Base-by-base conservation (phyloP, 2,888 invertebrate species). In the Agonum fuliginosum region DNA sequence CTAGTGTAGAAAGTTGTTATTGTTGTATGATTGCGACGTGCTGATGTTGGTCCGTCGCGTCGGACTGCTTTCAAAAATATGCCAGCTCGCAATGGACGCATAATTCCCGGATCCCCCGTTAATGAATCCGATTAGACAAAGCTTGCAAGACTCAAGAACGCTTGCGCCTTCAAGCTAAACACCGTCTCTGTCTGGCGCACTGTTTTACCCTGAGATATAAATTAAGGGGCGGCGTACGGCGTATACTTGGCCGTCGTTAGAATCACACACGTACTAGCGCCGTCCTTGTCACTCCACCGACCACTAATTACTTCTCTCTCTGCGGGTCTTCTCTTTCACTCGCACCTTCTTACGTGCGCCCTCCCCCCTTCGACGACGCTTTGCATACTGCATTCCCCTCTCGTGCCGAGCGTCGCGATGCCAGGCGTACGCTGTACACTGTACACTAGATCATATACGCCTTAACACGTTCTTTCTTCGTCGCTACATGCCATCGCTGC, bases 91-190 rank as follows among this genome's bases (percentile, higher is more conserved):
- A 87, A 87, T 87, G 88, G 87, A 87, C 87, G 88, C 88, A 88
- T 88, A 87, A 88, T 88, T 88, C 88, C 87, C 85, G 87, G 88
- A 87, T 87, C 87, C 87, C 82, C 87, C 87, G 88, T 88, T 89
- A 89, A 89, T 89, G 89, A 89, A 89, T 89, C 88, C 88, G 89
- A 89, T 89, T 89, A 89, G 88, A 88, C 87, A 87, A 87, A 87
- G 87, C 86, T 85, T 86, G 84, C 84, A 84, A 86, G 85, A 85
- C 85, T 84, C 85, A 85, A 87, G 86, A 86, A 87, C 86, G 87
- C 86, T 85, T 85, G 86, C 87, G 87, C 86, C 84, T 83, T 73
- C 81, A 80, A 79, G 81, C 80, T 82, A 83, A 82, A 81, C 83
- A 81, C 79, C 58, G 34, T 73, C 71, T 78, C 78, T 41, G 78